phyloP scores from a whole-genome alignment of 2,797 vertebrate species.

The Lepilemur septentrionalis region DNA sequence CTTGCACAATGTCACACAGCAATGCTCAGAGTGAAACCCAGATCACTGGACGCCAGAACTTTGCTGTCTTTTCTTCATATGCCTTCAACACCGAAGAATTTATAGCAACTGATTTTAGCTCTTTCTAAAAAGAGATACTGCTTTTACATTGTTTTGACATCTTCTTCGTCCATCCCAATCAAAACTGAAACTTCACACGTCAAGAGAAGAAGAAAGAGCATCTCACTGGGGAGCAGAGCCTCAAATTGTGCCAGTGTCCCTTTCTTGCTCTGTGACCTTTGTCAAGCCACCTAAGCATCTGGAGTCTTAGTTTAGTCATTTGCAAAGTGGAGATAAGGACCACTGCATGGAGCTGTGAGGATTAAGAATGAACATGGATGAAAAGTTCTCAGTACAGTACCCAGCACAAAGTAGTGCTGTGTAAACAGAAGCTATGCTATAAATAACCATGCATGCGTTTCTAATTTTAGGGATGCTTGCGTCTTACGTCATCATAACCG shows the following conservation, averaged over 20 bases:
- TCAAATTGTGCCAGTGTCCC: neutral
- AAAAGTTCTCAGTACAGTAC: neutral
- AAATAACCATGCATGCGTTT: neutral
- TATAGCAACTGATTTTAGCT: neutral
- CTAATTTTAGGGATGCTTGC: neutral
- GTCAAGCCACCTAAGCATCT: neutral
- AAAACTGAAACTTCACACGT: neutral
- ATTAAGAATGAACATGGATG: neutral
- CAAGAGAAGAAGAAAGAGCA: neutral
- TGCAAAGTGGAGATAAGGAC: neutral
- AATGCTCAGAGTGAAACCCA: neutral
- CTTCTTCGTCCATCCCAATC: neutral
- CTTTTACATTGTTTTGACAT: neutral
- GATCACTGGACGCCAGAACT: neutral
- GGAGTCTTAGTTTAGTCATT: neutral
- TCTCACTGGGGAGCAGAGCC: too few relatives aligned
- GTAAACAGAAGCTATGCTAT: neutral
- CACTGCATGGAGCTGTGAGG: neutral
- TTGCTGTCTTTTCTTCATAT: neutral
- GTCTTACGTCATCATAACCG: neutral
- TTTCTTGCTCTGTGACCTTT: neutral
- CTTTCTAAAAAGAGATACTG: neutral
- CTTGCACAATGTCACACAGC: neutral
- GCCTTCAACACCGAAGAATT: neutral
- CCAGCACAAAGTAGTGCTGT: neutral